phyloP scores from a whole-genome alignment of 2,113 vertebrate genomes.

The Martes martes region DNA sequence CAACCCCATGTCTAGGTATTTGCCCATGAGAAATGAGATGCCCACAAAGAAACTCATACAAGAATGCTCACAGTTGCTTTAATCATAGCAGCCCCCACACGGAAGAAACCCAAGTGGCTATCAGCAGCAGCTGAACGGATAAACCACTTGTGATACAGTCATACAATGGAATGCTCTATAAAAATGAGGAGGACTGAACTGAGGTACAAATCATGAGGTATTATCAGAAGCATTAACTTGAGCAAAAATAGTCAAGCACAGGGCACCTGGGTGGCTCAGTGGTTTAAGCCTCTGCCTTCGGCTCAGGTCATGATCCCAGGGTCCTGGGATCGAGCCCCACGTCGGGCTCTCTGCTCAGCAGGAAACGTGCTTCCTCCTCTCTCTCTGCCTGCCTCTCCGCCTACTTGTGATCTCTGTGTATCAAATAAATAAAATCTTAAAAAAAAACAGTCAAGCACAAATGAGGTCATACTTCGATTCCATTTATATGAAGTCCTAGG shows the following conservation, averaged over 20 bases:
- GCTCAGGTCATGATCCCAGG: too few species aligned
- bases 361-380: too few species aligned
- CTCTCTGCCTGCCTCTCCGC: too few species aligned
- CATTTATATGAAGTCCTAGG: not conserved
- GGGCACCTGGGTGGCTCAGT: too few species aligned
- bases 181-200: too few species aligned
- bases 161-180: too few species aligned
- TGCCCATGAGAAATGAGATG: not conserved
- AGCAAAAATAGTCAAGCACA: not conserved
- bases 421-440: too few species aligned
- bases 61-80: not conserved
- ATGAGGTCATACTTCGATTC: not conserved
- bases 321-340: too few species aligned
- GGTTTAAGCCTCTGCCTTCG: too few species aligned
- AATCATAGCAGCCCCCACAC: not conserved
- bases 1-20: not conserved
- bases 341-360: too few species aligned
- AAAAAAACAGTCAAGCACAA: not conserved
- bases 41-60: not conserved
- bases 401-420: too few species aligned
- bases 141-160: not conserved
- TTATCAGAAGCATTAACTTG: too few species aligned
- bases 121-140: not conserved
- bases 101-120: not conserved
- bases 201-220: not conserved